These are phyloP conservation scores for Lypha dubia DNA, from an alignment of 2,888 invertebrate species.

Conservation along the genomic window DNA sequence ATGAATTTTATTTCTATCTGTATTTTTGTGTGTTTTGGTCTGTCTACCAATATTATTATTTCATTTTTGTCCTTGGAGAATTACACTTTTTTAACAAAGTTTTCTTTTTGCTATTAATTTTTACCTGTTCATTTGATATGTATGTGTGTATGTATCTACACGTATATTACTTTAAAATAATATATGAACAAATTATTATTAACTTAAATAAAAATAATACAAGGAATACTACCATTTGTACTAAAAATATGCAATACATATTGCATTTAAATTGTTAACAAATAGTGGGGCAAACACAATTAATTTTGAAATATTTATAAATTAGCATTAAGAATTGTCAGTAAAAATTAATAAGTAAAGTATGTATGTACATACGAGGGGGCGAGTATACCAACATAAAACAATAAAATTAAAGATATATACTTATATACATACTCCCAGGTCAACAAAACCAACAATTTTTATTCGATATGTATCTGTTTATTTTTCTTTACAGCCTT, in stretches of 20 bases:
- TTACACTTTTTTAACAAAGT: slow-evolving; percentile 29
- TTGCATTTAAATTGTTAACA: slow-evolving; percentile 74
- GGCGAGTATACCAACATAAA: no score
- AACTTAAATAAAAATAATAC: neutral
- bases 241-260: slow-evolving; percentile 77
- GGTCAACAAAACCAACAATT: no score
- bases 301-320: neutral
- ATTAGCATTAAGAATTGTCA: neutral
- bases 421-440: no score
- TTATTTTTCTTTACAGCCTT: no score
- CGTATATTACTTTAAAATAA: slow-evolving; percentile 23
- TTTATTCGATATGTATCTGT: no score
- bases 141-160: no score
- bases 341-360: no score
- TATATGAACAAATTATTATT: slow-evolving; percentile 40
- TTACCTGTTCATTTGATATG: slow-evolving; percentile 6
- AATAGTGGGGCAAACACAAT: slow-evolving; percentile 16
- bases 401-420: no score
- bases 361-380: no score
- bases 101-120: slow-evolving; percentile 25
- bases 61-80: slow-evolving; percentile 46
- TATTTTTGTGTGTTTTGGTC: neutral
- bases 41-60: slow-evolving; percentile 44
- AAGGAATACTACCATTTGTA: slow-evolving; percentile 56
- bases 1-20: slow-evolving; percentile 19